These are phyloP conservation scores for Nycticorax nycticorax DNA, from an alignment of 2,113 vertebrate species.

Conservation along the genomic window DNA sequence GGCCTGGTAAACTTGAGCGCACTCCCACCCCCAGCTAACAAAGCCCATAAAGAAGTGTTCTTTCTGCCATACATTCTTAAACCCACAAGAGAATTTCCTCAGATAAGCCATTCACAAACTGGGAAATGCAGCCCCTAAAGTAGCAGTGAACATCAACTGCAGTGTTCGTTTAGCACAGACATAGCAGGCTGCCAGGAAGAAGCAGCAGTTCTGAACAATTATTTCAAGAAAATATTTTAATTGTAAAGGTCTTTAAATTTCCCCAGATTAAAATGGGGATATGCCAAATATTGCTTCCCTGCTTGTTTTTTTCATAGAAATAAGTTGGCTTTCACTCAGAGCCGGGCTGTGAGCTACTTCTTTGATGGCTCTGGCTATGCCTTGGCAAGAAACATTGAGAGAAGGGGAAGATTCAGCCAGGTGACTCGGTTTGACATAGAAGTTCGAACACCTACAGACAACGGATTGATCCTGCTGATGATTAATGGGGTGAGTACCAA, in stretches of 20 bases:
- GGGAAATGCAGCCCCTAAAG: not conserved
- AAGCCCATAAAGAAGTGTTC: not conserved
- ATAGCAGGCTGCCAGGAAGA: not conserved
- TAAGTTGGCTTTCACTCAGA: slow-evolving; percentile 95
- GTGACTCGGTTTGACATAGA: slow-evolving; percentile 96
- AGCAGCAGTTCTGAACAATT: not conserved
- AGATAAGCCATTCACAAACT: not conserved
- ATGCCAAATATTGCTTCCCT: not conserved
- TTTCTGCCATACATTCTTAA: not conserved
- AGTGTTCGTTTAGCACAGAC: accelerated
- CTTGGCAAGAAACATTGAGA: slow-evolving; percentile 88
- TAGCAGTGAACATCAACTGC: not conserved
- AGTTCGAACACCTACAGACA: slow-evolving; percentile 88
- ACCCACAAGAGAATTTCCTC: not conserved
- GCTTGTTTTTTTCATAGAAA: slow-evolving; percentile 74
- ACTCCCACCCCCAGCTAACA: not conserved
- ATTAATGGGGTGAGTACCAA: slow-evolving; percentile 84
- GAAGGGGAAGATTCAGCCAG: slow-evolving; percentile 82
- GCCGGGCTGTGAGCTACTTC: slow-evolving; percentile 90
- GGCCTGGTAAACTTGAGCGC: not conserved
- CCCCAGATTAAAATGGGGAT: not conserved
- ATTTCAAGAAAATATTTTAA: not conserved
- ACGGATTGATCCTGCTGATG: slow-evolving; percentile 90
- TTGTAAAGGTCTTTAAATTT: not conserved
- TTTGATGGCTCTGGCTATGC: slow-evolving; percentile 95